Conservation (phyloP, 2,113 vertebrate genomes). For the Colistium nudipinnis region DNA sequence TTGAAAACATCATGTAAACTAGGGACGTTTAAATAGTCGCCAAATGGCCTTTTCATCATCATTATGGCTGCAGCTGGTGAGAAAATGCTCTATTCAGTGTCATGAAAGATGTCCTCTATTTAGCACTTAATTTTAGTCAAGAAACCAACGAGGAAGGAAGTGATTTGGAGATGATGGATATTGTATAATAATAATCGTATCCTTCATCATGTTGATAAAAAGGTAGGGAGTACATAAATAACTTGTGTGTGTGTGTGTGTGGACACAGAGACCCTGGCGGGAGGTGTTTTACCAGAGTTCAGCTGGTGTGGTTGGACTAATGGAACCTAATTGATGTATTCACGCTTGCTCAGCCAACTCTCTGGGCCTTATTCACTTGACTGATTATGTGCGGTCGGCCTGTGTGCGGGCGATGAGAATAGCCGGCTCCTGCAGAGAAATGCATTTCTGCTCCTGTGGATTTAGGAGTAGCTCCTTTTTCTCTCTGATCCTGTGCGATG, state of each 20-base stretch:
- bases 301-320: slow-evolving; percentile 56
- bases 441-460: slow-evolving; percentile 11
- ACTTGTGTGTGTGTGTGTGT: no score
- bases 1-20: no score
- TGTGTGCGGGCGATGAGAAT: slow-evolving; percentile 9
- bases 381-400: slow-evolving; percentile 8
- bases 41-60: no score
- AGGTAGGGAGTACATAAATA: no score
- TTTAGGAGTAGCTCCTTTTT: slow-evolving; percentile 4
- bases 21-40: no score
- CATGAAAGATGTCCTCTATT: no score
- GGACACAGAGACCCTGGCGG: slow-evolving; percentile 5
- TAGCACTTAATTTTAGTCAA: no score
- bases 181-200: no score
- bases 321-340: slow-evolving; percentile 64
- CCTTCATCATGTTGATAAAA: no score
- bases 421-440: slow-evolving; percentile 37
- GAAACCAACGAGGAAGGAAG: neutral
- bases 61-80: no score
- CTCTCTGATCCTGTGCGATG: neutral
- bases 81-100: no score
- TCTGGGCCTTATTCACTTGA: slow-evolving; percentile 28
- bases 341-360: slow-evolving; percentile 25
- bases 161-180: no score
- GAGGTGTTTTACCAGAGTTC: slow-evolving; percentile 27